Evolutionary conservation across 92 coral and sea anemone genomes (phyloP).

Genomic region (Epizoanthus stellaris): DNA sequence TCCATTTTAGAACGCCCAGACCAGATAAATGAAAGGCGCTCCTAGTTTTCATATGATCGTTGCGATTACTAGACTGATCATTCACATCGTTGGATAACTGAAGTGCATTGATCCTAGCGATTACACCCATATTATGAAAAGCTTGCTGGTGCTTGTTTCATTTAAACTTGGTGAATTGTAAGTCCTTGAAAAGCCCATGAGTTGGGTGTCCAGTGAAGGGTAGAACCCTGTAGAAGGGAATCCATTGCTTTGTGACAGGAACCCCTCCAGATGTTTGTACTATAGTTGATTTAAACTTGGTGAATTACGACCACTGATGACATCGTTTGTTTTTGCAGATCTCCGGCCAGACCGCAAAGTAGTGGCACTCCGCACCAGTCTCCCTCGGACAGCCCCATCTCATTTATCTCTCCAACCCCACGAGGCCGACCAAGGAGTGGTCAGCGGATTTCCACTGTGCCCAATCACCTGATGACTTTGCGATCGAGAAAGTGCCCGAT

Average conservation of each 20-base stretch:
- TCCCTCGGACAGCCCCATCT: constrained; percentile 97
- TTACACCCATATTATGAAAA: too few species aligned
- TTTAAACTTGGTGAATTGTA: too few species aligned
- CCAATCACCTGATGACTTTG: constrained; percentile 85
- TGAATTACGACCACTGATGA: neutral
- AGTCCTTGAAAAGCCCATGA: too few species aligned
- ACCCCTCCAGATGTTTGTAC: neutral
- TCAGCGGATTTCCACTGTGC: constrained; percentile 55
- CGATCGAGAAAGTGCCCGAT: constrained; percentile 76
- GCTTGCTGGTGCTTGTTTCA: too few species aligned
- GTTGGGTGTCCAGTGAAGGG: too few species aligned
- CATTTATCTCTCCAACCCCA: constrained; percentile 87
- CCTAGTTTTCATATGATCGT: too few species aligned
- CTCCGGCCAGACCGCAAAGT: constrained; percentile 49
- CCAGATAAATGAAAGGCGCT: neutral
- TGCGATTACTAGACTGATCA: too few species aligned
- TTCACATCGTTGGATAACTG: too few species aligned
- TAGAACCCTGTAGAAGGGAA: constrained; percentile 12
- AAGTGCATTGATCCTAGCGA: too few species aligned
- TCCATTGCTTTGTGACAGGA: neutral
- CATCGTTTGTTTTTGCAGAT: constrained; percentile 25
- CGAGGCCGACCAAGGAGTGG: constrained; percentile 37
- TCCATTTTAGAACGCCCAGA: too few species aligned
- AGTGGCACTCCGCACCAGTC: constrained; percentile 92
- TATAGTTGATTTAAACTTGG: too few species aligned